phyloP scores from a whole-genome alignment of 2,113 vertebrate genomes.

The Cynopterus brachyotis region DNA sequence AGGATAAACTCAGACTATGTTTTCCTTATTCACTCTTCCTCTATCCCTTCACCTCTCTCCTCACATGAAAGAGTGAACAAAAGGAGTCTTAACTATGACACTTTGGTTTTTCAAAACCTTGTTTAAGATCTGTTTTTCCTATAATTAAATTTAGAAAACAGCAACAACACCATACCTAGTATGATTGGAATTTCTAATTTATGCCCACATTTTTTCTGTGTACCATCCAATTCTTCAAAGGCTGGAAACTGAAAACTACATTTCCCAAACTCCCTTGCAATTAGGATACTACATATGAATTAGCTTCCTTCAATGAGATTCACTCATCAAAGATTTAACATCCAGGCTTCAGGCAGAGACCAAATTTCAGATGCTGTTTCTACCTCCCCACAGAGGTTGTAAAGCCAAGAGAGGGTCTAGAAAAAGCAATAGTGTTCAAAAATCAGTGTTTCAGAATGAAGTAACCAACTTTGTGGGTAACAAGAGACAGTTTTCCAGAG shows the following conservation, averaged over 20 bases:
- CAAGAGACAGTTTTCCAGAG: not conserved
- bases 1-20: not conserved
- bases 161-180: not conserved
- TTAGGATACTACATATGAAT: not conserved
- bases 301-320: not conserved
- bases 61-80: not conserved
- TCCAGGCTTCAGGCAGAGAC: not conserved
- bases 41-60: not conserved
- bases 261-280: not conserved
- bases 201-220: not conserved
- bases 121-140: not conserved
- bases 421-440: not conserved
- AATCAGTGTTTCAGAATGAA: not conserved
- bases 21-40: not conserved
- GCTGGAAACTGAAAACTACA: not conserved
- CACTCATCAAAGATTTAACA: not conserved
- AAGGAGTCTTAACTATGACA: not conserved
- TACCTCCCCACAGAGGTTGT: not conserved
- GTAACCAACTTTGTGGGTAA: not conserved
- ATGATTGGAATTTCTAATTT: not conserved
- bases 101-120: not conserved
- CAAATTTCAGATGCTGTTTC: not conserved
- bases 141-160: slow-evolving; percentile 44
- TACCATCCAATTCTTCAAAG: not conserved
- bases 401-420: not conserved